Evolutionary conservation across 2,797 vertebrate genomes (phyloP).

Genomic region (Merluccius polli): DNA sequence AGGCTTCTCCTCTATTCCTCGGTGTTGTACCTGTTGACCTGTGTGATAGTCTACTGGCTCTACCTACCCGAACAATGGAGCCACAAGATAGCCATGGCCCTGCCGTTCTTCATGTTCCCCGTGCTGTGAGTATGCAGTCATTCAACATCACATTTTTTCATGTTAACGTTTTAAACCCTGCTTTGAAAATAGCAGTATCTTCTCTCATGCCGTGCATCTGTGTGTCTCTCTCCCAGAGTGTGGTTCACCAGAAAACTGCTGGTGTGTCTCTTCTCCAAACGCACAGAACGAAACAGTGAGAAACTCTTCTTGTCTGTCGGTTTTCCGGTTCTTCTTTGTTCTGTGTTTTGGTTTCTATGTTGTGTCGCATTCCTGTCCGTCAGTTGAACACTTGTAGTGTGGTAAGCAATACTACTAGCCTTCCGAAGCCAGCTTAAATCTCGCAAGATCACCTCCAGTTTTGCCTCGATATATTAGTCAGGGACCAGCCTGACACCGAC

Average conservation of each 20-base stretch:
- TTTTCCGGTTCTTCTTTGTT: neutral
- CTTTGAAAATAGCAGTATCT: neutral
- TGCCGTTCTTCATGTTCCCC: conserved; percentile 91
- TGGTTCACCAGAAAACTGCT: conserved; percentile 87
- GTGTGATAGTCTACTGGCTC: conserved; percentile 84
- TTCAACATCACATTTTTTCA: neutral
- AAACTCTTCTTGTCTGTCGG: conserved; percentile 17
- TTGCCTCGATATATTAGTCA: neutral
- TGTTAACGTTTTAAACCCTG: conserved; percentile 1
- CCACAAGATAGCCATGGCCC: conserved; percentile 79
- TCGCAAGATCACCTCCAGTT: neutral
- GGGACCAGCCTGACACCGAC: neutral
- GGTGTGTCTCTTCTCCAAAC: conserved; percentile 91
- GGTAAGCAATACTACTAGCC: too few species aligned
- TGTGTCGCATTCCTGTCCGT: neutral
- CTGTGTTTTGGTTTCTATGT: neutral
- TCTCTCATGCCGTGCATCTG: neutral
- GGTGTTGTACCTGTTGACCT: conserved; percentile 83
- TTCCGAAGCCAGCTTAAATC: neutral
- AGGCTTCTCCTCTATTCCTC: conserved; percentile 90
- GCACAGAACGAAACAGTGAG: conserved; percentile 96
- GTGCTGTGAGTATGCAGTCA: conserved; percentile 81
- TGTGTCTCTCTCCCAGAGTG: conserved; percentile 72
- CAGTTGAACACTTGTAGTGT: too few species aligned
- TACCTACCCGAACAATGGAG: conserved; percentile 89